Evolutionary conservation across 2,797 vertebrate genomes (phyloP).

Genomic region (Anguilla megastoma): DNA sequence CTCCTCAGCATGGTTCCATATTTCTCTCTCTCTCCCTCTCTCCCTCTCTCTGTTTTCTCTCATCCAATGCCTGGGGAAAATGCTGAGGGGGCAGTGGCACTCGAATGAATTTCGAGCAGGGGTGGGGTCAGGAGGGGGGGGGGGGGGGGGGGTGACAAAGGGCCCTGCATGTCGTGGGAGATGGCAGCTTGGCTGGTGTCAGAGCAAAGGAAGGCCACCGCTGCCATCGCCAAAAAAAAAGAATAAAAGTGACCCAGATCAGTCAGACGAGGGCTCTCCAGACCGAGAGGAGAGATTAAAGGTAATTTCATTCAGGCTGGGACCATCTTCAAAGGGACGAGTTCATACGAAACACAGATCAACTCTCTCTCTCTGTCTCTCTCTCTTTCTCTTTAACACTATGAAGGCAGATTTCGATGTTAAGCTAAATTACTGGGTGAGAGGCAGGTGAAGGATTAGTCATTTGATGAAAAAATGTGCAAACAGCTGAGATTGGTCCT

Average conservation of each 20-base stretch:
- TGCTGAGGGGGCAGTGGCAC: not conserved
- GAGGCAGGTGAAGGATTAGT: not conserved
- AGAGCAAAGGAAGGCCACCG: conserved; percentile 29
- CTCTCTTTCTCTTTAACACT: not conserved
- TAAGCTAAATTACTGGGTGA: not conserved
- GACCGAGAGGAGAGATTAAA: conserved; percentile 32
- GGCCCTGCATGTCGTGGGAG: conserved; percentile 26
- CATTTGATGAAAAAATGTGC: not conserved
- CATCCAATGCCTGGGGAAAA: not conserved
- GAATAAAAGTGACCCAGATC: conserved; percentile 34
- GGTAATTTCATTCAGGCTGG: conserved; percentile 33
- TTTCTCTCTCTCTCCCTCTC: not conserved
- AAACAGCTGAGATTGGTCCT: not conserved
- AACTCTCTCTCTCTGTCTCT: not conserved
- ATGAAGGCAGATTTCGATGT: not conserved
- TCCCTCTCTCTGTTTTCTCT: not conserved
- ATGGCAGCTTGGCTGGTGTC: conserved; percentile 16
- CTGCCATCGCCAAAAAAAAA: not conserved
- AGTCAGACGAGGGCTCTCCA: conserved; percentile 24
- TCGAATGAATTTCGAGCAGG: not conserved
- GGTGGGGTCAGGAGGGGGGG: not conserved
- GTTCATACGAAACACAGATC: conserved; percentile 20
- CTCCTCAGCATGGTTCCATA: conserved; percentile 27
- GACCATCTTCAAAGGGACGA: conserved; percentile 33
- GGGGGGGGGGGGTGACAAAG: not conserved